Base-by-base conservation (phyloP, 2,888 invertebrate species). In the Leistus spinibarbis region DNA sequence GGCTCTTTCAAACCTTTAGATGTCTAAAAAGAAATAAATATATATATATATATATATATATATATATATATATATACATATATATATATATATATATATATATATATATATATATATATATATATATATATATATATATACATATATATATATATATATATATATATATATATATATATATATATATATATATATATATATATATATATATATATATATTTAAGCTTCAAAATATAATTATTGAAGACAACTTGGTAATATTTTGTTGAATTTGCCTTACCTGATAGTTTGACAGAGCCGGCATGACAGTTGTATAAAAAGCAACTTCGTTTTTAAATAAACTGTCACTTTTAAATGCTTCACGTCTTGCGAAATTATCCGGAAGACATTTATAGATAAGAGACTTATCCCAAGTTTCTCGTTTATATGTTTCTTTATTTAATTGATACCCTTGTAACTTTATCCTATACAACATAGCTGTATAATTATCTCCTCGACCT, bases 401-500 rank as follows among this genome's bases (percentile, higher is more conserved):
- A 19, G 90, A 90, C 20, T 88, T 87, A 77, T 89, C 86, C 91
- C 92, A 93, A n/a, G 88, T 88, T 66, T 87, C 84, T 75, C 87
- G 86, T 40, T 67, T 64, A 16, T 73, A 79, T 71, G 84, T 84
- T 24, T 85, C 86, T 4, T 84, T 85, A 0, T 83, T 81, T 69
- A 83, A 83, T 0, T 79, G 76, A 40, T 82, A 81, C 74, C 92
- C 92, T 79, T 88, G 89, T 2, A 91, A 84, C 0, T 88, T 86
- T 73, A 92, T 87, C 13, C 93, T 88, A 83, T 92, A 93, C 5
- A 93, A 86, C 87, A 91, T 91, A 7, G 93, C 92, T 0, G 92
- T 92, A 81, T 93, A 93, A 83, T 93, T 93, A 81, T 93, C 93
- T 0, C 93, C 93, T 69, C 92, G 87, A 75, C 90, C 91, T 0